Evolutionary conservation across 2,888 invertebrate species (phyloP).

Genomic region (Leptogaster cylindrica): DNA sequence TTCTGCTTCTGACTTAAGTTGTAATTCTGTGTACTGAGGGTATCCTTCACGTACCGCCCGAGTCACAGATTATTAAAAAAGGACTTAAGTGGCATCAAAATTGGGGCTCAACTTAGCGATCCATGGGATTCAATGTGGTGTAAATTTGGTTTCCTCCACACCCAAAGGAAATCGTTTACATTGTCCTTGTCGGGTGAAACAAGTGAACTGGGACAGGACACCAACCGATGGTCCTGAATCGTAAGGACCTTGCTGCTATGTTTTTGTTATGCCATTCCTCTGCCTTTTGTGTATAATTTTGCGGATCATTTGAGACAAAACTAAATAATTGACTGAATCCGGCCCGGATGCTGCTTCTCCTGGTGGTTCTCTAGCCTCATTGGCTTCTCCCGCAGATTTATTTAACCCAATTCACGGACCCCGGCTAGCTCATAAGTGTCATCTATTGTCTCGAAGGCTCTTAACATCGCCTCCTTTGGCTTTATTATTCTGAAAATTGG

Average conservation of each 20-base stretch:
- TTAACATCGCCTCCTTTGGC: not conserved
- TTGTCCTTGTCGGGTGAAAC: not conserved
- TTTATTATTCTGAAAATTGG: constrained; percentile 40
- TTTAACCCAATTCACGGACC: not conserved
- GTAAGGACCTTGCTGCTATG: constrained; percentile 13
- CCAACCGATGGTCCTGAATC: not conserved
- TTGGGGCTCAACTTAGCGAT: constrained; percentile 50
- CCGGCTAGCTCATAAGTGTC: constrained; percentile 16
- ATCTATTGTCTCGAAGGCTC: constrained; percentile 2
- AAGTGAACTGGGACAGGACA: constrained; percentile 8
- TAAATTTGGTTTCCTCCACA: constrained; percentile 47
- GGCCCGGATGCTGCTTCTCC: constrained; percentile 8
- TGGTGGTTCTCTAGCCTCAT: constrained; percentile 19
- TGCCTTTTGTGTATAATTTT: constrained; percentile 35
- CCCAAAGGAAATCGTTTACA: not conserved
- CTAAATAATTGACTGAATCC: constrained; percentile 39
- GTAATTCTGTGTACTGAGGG: constrained; percentile 15
- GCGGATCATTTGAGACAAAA: constrained; percentile 38
- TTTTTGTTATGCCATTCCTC: not conserved
- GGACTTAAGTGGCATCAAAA: constrained; percentile 50
- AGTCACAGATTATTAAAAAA: constrained; percentile 49
- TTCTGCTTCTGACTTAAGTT: constrained; percentile 27
- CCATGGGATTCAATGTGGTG: constrained; percentile 50
- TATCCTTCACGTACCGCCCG: constrained; percentile 34
- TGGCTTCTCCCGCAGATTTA: constrained; percentile 26